phyloP scores from a whole-genome alignment of 2,113 vertebrate species.

The Pedionomus torquatus region DNA sequence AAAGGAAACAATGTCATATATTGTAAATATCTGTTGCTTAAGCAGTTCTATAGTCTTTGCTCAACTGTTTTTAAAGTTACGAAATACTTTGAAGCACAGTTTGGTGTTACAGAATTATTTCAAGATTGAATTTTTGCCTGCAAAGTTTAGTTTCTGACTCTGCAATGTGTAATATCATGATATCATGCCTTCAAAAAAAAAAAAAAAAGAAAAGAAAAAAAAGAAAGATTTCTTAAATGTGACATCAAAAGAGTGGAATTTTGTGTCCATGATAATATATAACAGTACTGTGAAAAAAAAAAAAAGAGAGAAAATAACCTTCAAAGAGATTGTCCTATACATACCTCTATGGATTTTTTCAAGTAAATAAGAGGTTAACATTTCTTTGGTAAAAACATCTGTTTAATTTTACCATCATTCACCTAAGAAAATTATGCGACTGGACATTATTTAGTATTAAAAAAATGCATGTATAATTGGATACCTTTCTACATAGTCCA shows the following conservation, averaged over 20 bases:
- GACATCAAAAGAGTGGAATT: background rate
- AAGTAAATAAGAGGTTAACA: background rate
- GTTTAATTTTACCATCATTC: background rate
- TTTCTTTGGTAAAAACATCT: background rate
- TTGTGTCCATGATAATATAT: background rate
- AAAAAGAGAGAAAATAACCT: background rate
- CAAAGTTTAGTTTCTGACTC: background rate
- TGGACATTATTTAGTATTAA: background rate
- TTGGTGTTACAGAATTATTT: background rate
- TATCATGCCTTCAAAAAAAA: background rate
- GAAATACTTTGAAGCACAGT: background rate
- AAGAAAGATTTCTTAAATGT: background rate
- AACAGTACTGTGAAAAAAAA: background rate
- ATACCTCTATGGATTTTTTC: background rate
- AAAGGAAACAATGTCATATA: background rate
- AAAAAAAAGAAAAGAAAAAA: background rate
- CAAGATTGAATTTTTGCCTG: background rate
- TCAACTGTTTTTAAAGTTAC: background rate
- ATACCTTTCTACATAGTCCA: constrained; percentile 84
- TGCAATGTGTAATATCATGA: background rate
- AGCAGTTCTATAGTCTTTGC: background rate
- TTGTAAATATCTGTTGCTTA: background rate
- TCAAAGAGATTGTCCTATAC: background rate
- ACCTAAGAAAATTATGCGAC: background rate
- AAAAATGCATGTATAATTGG: background rate